Percentiles rank a stretch among this genome's conserved stretches.
Conservation (phyloP, 2,797 vertebrate species). For the Scomberomorus guttatus region DNA sequence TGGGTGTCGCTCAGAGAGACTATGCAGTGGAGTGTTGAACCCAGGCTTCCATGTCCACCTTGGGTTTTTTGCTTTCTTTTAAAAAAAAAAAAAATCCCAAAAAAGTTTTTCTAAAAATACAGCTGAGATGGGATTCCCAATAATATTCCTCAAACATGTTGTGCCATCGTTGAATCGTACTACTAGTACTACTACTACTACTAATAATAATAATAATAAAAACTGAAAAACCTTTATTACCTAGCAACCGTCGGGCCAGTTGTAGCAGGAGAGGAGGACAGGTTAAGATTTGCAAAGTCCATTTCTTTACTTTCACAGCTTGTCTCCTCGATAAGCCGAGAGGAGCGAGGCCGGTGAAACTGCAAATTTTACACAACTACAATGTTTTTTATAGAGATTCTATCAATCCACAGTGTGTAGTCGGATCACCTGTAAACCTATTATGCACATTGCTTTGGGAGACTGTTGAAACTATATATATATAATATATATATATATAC, state of each 20-base stretch:
- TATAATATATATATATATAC: conserved; percentile 60
- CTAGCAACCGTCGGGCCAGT: conserved; percentile 82
- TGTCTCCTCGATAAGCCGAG: conserved; percentile 58
- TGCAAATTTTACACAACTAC: conserved; percentile 83
- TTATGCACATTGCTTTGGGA: conserved; percentile 89
- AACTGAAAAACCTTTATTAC: conserved; percentile 73
- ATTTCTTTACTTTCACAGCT: conserved; percentile 76
- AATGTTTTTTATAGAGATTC: conserved; percentile 82
- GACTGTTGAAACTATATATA: conserved; percentile 86
- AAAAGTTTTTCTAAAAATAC: conserved; percentile 42
- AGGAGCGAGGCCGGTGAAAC: conserved; percentile 71
- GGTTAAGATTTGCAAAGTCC: conserved; percentile 80
- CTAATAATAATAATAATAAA: conserved; percentile 46
- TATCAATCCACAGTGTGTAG: conserved; percentile 82
- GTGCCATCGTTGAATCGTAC: conserved; percentile 83
- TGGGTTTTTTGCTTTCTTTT: conserved; percentile 71
- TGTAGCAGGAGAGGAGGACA: conserved; percentile 86
- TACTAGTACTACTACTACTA: conserved; percentile 66
- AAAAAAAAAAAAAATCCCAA: conserved; percentile 46
- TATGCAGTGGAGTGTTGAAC: conserved; percentile 87
- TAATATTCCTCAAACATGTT: conserved; percentile 80
- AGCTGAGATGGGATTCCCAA: conserved; percentile 75
- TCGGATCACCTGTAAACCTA: conserved; percentile 86
- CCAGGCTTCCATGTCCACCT: conserved; percentile 85
- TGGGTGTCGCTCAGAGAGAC: conserved; percentile 84